These are phyloP conservation scores for Lepilemur ruficaudatus DNA, from an alignment of 2,797 vertebrate genomes.

Conservation along the genomic window DNA sequence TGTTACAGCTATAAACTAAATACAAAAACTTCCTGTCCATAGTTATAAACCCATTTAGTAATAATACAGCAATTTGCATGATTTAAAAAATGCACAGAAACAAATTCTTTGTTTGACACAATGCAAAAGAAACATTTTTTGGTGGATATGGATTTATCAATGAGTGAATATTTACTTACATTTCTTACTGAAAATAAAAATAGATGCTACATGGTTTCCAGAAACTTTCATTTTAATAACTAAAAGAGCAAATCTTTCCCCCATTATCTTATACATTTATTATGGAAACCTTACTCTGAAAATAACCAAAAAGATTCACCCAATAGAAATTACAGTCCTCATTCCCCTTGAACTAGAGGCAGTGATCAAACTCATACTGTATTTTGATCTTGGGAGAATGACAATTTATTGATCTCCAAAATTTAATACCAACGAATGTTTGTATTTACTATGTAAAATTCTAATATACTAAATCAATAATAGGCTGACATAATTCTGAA, in stretches of 20 bases:
- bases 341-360: background rate
- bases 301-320: background rate
- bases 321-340: background rate
- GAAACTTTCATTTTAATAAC: background rate
- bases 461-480: background rate
- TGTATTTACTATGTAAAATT: background rate
- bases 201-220: background rate
- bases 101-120: background rate
- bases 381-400: background rate
- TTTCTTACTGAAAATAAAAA: background rate
- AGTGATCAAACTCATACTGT: background rate
- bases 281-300: background rate
- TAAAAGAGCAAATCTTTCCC: background rate
- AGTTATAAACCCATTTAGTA: background rate
- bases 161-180: background rate
- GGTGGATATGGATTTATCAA: background rate
- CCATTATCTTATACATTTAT: background rate
- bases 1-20: slow-evolving; percentile 4
- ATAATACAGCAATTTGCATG: background rate
- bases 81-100: background rate
- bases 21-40: background rate
- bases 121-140: background rate
- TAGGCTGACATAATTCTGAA: background rate
- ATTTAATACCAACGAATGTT: background rate
- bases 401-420: background rate